Percentiles rank a stretch among this genome's conserved stretches.
Conservation (phyloP, 1,140 invertebrate genomes). For the Heliconius eleuchia region DNA sequence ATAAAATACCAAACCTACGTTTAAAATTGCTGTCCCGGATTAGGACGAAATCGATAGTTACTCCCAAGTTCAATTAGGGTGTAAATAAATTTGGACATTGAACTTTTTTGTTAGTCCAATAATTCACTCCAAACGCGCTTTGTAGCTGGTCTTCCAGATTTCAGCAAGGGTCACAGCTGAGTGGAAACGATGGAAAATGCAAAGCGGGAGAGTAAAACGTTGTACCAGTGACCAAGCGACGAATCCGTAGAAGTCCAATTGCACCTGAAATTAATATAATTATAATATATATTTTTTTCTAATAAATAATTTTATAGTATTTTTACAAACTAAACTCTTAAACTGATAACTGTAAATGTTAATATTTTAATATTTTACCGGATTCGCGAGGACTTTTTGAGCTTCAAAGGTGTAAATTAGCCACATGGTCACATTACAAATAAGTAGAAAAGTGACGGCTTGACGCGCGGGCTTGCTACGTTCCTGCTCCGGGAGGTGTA, state of each 20-base stretch:
- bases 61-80: slow-evolving; percentile 32
- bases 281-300: background rate
- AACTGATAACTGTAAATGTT: too few relatives aligned
- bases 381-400: slow-evolving; percentile 95
- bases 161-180: slow-evolving; percentile 97
- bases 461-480: slow-evolving; percentile 96
- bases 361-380: slow-evolving; percentile 79
- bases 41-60: slow-evolving; percentile 70
- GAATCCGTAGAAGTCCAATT: slow-evolving; percentile 96
- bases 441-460: slow-evolving; percentile 96
- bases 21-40: slow-evolving; percentile 73
- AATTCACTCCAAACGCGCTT: slow-evolving; percentile 90
- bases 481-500: slow-evolving; percentile 95
- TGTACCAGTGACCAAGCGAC: slow-evolving; percentile 97
- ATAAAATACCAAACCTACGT: slow-evolving; percentile 60
- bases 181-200: slow-evolving; percentile 98
- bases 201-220: slow-evolving; percentile 95
- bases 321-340: background rate
- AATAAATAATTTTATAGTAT: background rate
- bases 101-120: slow-evolving; percentile 24
- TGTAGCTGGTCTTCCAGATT: slow-evolving; percentile 99
- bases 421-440: slow-evolving; percentile 97
- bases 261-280: slow-evolving; percentile 78
- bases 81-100: slow-evolving; percentile 46
- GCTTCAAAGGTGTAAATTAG: slow-evolving; percentile 98